Base-by-base conservation (phyloP, 2,888 invertebrate species). In the Sabellastarte sp. region DNA sequence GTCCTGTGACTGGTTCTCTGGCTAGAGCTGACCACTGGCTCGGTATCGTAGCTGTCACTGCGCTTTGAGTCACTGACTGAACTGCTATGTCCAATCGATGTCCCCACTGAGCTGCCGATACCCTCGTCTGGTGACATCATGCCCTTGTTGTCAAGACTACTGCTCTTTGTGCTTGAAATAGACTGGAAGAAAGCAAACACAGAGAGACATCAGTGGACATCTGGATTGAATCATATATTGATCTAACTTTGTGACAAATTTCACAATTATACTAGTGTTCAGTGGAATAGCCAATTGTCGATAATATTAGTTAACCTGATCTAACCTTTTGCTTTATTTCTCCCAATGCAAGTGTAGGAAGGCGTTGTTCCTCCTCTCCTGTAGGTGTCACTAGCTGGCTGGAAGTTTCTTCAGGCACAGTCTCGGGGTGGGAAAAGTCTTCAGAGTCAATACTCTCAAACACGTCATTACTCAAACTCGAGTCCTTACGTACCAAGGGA, bases 401-500 rank as follows among this genome's bases (percentile, higher is more conserved):
- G 4, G 59, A 59, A n/a, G 57, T 61, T 57, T 68, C 72, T 33
- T 72, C 72, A n/a, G 66, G 60, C n/a, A 72, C 61, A 20, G 72
- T 69, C 50, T 68, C 70, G 0, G 71, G 72, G 30, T 65, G 66
- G 5, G 59, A 65, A 29, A 62, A 57, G 41, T 68, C 81, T 56
- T 80, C 81, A n/a, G 79, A 80, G 56, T 80, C 82, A 56, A 78
- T 70, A 66, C 76, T 83, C 76, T 75, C 80, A 72, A 85, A 84
- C 58, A 86, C 86, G 69, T 87, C 86, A 71, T 86, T 86, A 71
- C 85, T 86, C 3, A 85, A 74, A 67, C 80, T 83, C 2, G 84
- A 83, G 72, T 83, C 84, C 71, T 84, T 84, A 64, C 84, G 74
- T 55, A 80, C 76, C 26, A 84, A 73, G 75, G 79, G 69, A 28